Percentiles rank a stretch among this genome's conserved stretches.
phyloP scores from a whole-genome alignment of 1,140 invertebrate genomes.

The Atopsyche davidsoni region DNA sequence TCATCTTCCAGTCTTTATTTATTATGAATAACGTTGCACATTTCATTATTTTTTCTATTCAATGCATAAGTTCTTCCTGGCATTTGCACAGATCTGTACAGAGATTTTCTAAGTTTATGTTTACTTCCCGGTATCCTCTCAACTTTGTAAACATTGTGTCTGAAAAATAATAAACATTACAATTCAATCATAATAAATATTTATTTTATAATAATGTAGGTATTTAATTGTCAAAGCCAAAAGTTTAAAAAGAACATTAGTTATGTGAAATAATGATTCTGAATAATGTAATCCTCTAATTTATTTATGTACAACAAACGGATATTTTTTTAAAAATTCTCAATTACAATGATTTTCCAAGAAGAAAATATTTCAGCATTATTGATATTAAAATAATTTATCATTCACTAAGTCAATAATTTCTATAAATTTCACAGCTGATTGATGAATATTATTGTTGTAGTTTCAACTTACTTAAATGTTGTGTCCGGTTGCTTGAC shows the following conservation, averaged over 20 bases:
- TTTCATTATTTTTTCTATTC: constrained; percentile 74
- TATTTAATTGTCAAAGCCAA: too few relatives aligned
- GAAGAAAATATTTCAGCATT: not conserved
- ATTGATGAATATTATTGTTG: constrained; percentile 1
- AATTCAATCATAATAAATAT: too few relatives aligned
- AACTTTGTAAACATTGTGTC: constrained; percentile 61
- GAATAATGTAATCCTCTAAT: too few relatives aligned
- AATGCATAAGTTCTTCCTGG: constrained; percentile 68
- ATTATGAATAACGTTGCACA: constrained; percentile 51
- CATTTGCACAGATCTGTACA: constrained; percentile 44
- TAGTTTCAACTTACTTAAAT: constrained; percentile 50
- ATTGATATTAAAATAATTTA: constrained; percentile 18
- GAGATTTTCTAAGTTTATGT: constrained; percentile 55
- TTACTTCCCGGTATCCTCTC: constrained; percentile 64
- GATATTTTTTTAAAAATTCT: too few relatives aligned
- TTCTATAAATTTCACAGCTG: not conserved
- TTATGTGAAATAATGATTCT: too few relatives aligned
- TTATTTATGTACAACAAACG: too few relatives aligned
- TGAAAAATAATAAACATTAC: constrained; percentile 34
- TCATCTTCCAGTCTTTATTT: constrained; percentile 6
- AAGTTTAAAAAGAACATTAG: too few relatives aligned
- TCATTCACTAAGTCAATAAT: constrained; percentile 13
- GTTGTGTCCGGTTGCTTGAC: constrained; percentile 64
- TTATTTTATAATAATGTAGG: too few relatives aligned
- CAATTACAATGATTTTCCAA: too few relatives aligned